Evolutionary conservation across 1,140 invertebrate genomes (phyloP).

Genomic region (Aphaenogaster ashmeadi): DNA sequence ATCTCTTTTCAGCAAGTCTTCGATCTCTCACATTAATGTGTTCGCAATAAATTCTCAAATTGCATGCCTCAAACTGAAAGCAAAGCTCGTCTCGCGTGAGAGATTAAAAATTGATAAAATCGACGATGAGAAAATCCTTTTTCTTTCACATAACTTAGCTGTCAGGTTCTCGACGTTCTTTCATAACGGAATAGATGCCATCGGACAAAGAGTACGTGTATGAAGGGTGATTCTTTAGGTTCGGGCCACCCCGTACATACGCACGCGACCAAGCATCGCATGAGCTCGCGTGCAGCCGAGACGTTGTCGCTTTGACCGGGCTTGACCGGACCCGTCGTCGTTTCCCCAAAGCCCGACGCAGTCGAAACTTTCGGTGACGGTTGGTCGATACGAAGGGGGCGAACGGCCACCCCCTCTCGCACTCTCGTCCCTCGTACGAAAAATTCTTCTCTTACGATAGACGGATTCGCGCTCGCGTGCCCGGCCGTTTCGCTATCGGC

Average conservation of each 20-base stretch:
- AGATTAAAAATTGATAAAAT: background rate
- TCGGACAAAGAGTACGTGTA: background rate
- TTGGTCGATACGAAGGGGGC: constrained; percentile 31
- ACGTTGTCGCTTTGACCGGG: constrained; percentile 42
- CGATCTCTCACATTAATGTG: background rate
- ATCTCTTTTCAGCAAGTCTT: background rate
- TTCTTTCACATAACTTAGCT: background rate
- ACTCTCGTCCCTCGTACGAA: constrained; percentile 10
- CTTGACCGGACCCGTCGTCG: constrained; percentile 39
- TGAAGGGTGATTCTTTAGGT: no score
- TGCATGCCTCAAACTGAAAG: background rate
- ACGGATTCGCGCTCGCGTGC: constrained; percentile 16
- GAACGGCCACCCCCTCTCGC: background rate
- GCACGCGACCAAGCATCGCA: background rate
- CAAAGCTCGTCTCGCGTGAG: background rate
- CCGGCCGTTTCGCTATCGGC: constrained; percentile 11
- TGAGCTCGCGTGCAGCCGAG: constrained; percentile 44
- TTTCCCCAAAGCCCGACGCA: constrained; percentile 19
- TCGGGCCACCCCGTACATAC: background rate
- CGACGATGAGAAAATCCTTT: background rate
- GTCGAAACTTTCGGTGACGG: constrained; percentile 41
- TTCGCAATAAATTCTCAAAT: background rate
- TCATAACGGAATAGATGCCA: background rate
- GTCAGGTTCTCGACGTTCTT: background rate
- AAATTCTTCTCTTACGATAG: constrained; percentile 33